Evolutionary conservation across 1,140 invertebrate species (phyloP).

Genomic region (Orius laevigatus): DNA sequence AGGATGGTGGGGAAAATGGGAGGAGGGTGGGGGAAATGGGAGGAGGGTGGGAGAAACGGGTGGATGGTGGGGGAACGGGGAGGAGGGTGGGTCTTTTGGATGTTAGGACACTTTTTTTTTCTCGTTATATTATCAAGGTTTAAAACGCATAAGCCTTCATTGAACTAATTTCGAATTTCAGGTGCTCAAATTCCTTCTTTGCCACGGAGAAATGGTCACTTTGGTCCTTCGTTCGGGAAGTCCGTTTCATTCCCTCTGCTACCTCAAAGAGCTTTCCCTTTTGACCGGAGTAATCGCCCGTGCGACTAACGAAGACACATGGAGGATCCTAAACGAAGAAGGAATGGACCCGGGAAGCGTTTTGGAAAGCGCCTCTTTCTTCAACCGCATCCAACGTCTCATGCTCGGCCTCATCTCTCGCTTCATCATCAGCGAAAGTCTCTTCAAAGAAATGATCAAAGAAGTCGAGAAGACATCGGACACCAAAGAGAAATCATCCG

Average conservation of each 20-base stretch:
- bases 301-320: slow-evolving; percentile 38
- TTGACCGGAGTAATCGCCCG: slow-evolving; percentile 63
- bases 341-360: slow-evolving; percentile 11
- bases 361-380: slow-evolving; percentile 34
- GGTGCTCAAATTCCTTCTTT: slow-evolving; percentile 55
- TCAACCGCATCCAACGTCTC: slow-evolving; percentile 45
- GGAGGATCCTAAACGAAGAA: slow-evolving; percentile 14
- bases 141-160: no score
- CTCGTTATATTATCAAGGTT: slow-evolving; percentile 8
- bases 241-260: slow-evolving; percentile 38
- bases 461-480: slow-evolving; percentile 1
- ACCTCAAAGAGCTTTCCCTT: slow-evolving; percentile 50
- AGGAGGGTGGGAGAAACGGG: no score
- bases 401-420: slow-evolving; percentile 53
- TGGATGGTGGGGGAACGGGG: no score
- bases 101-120: background rate
- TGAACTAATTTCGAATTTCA: slow-evolving; percentile 33
- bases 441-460: slow-evolving; percentile 16
- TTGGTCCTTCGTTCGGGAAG: slow-evolving; percentile 52
- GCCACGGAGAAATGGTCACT: slow-evolving; percentile 64
- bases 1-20: no score
- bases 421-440: slow-evolving; percentile 30
- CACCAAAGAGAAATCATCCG: slow-evolving; percentile 9
- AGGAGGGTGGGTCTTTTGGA: background rate
- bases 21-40: no score